Percentiles rank a stretch among this genome's conserved stretches.
Conservation (phyloP, 1,140 invertebrate genomes). For the Sarcophaga peregrina region DNA sequence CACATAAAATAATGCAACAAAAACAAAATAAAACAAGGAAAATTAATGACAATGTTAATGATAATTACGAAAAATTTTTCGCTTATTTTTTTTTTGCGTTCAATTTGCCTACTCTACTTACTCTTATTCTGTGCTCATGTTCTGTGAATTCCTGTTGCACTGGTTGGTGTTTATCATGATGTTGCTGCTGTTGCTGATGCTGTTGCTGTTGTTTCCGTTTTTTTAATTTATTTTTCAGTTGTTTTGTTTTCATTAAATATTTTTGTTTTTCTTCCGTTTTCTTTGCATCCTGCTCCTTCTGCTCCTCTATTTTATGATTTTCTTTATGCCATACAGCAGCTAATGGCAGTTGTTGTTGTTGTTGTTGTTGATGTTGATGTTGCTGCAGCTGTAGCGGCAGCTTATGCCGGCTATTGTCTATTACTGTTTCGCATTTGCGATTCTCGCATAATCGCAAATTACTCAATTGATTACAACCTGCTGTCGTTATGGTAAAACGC, state of each 20-base stretch:
- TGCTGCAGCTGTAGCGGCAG: too few relatives aligned
- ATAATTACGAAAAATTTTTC: background rate
- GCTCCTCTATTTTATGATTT: background rate
- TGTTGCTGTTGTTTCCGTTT: conserved; percentile 37
- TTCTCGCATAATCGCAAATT: conserved; percentile 73
- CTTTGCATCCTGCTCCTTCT: background rate
- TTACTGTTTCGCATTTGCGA: conserved; percentile 57
- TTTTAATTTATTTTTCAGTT: conserved; percentile 17
- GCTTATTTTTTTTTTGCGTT: background rate
- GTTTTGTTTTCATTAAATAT: conserved; percentile 15
- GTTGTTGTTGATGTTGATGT: conserved; percentile 55
- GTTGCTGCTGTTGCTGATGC: conserved; percentile 4
- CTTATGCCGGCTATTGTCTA: too few relatives aligned
- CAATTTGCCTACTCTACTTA: conserved; percentile 50
- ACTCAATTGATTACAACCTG: conserved; percentile 70
- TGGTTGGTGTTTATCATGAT: conserved; percentile 25
- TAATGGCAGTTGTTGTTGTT: conserved; percentile 48
- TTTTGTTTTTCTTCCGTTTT: conserved; percentile 28
- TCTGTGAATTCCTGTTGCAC: conserved; percentile 46
- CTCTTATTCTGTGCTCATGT: conserved; percentile 62
- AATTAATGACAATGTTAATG: background rate
- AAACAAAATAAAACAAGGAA: background rate
- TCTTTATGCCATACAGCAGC: background rate
- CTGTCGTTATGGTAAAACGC: conserved; percentile 72
- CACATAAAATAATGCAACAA: too few relatives aligned